phyloP scores from a whole-genome alignment of 2,888 invertebrate species.

The Drosophila demipolita region DNA sequence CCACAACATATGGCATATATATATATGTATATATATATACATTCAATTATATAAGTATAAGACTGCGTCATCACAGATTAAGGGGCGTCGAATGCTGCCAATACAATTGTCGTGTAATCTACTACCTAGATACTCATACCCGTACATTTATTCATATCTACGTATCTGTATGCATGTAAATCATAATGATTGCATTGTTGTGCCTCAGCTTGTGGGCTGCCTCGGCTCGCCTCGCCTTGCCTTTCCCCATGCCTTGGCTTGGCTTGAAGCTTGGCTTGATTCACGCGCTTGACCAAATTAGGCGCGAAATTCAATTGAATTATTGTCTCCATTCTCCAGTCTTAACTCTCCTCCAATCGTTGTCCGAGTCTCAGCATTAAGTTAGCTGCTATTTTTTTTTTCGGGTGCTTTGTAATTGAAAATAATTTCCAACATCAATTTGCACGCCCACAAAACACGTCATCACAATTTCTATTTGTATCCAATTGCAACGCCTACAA shows the following conservation, averaged over 20 bases:
- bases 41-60: constrained; percentile 1
- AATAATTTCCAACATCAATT: constrained; percentile 48
- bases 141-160: constrained; percentile 2
- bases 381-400: constrained; percentile 19
- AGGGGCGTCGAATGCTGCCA: constrained; percentile 27
- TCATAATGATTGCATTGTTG: constrained; percentile 44
- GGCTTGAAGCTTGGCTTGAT: constrained; percentile 39
- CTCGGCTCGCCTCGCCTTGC: not conserved
- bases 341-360: not conserved
- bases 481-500: constrained; percentile 21
- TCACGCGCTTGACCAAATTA: constrained; percentile 66
- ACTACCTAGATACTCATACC: constrained; percentile 28
- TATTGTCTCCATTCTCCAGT: constrained; percentile 29
- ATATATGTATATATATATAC: constrained; percentile 3
- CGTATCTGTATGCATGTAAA: constrained; percentile 12
- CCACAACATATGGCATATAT: constrained; percentile 52
- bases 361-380: constrained; percentile 1
- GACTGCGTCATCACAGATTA: constrained; percentile 58
- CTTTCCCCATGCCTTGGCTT: not conserved
- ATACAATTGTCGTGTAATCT: constrained; percentile 32
- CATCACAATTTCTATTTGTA: constrained; percentile 16
- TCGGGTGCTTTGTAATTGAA: constrained; percentile 41
- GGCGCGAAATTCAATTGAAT: constrained; percentile 74
- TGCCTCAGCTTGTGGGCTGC: constrained; percentile 48
- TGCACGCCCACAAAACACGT: constrained; percentile 30